Percentiles rank a stretch among this genome's conserved stretches.
These are phyloP conservation scores for Oostethus manadensis DNA, from an alignment of 2,113 vertebrate genomes.

Conservation along the genomic window DNA sequence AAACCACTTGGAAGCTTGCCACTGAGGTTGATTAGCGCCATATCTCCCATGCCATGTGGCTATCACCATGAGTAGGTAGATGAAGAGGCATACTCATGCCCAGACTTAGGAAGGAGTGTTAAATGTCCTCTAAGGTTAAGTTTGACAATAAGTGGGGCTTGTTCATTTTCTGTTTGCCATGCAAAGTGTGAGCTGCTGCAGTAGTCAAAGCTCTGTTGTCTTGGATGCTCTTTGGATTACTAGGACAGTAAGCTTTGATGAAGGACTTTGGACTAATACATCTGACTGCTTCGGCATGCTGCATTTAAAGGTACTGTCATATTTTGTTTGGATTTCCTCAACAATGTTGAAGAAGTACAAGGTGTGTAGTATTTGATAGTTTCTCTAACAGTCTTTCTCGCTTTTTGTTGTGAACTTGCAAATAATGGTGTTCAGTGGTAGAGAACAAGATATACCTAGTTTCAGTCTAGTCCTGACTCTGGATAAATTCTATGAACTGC, in stretches of 20 bases:
- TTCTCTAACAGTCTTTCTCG: too few species aligned
- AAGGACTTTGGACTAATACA: slow-evolving; percentile 13
- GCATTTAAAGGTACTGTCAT: slow-evolving; percentile 20
- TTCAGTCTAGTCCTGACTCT: too few species aligned
- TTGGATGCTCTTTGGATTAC: slow-evolving; percentile 22
- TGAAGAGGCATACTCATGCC: slow-evolving; percentile 14
- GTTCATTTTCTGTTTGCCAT: slow-evolving; percentile 20
- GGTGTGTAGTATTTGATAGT: too few species aligned
- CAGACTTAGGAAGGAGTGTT: slow-evolving; percentile 15
- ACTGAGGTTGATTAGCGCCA: slow-evolving; percentile 47
- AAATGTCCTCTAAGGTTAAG: slow-evolving; percentile 3
- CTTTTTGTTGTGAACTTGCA: too few species aligned
- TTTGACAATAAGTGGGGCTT: slow-evolving; percentile 8
- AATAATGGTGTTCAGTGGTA: too few species aligned
- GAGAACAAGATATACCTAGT: too few species aligned
- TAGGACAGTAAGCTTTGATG: slow-evolving; percentile 5
- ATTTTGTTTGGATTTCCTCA: not conserved
- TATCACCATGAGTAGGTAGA: slow-evolving; percentile 33
- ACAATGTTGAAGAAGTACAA: too few species aligned
- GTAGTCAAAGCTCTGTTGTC: slow-evolving; percentile 2
- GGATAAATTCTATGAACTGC: too few species aligned
- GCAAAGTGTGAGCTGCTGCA: slow-evolving; percentile 28
- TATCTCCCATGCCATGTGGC: slow-evolving; percentile 38
- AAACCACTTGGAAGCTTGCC: slow-evolving; percentile 33
- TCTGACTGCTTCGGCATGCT: slow-evolving; percentile 13